Percentiles rank a stretch among this genome's conserved stretches.
These are phyloP conservation scores for Donacobius atricapilla DNA, from an alignment of 2,113 vertebrate genomes.

Conservation along the genomic window DNA sequence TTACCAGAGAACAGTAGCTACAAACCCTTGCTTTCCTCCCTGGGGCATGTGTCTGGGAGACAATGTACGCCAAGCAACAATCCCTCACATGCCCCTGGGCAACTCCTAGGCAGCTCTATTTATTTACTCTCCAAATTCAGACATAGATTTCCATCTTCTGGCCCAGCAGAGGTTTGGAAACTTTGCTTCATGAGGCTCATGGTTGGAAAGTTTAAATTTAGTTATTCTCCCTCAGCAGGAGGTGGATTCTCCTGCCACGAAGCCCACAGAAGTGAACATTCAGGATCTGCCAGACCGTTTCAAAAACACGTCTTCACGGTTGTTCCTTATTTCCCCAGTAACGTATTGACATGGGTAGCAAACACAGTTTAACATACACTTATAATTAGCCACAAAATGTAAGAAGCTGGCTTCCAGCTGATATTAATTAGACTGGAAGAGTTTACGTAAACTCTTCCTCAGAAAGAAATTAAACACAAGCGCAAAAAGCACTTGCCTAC, in stretches of 20 bases:
- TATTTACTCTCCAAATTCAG: conserved; percentile 38
- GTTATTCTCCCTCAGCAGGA: conserved; percentile 59
- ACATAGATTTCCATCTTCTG: conserved; percentile 39
- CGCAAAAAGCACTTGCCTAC: not conserved
- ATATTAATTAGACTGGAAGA: conserved; percentile 40
- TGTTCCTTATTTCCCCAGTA: conserved; percentile 7
- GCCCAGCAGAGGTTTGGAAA: conserved; percentile 44
- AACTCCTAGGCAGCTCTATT: conserved; percentile 40
- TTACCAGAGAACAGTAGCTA: not conserved
- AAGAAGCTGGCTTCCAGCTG: conserved; percentile 58
- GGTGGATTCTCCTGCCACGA: conserved; percentile 34
- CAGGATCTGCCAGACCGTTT: conserved; percentile 4
- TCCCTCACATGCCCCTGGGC: not conserved
- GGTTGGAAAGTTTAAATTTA: conserved; percentile 66
- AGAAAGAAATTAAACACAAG: conserved; percentile 7
- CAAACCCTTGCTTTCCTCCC: not conserved
- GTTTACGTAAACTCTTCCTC: conserved; percentile 45
- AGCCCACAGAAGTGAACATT: not conserved
- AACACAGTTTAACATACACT: conserved; percentile 15
- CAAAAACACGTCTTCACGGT: conserved; percentile 33
- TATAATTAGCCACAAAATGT: conserved; percentile 44
- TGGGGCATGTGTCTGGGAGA: not conserved
- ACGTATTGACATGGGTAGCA: not conserved
- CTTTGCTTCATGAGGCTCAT: conserved; percentile 41
- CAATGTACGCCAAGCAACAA: not conserved